Percentiles rank a stretch among this genome's conserved stretches.
phyloP scores from a whole-genome alignment of 2,797 vertebrate genomes.

The Scolopax bukidnonensis region DNA sequence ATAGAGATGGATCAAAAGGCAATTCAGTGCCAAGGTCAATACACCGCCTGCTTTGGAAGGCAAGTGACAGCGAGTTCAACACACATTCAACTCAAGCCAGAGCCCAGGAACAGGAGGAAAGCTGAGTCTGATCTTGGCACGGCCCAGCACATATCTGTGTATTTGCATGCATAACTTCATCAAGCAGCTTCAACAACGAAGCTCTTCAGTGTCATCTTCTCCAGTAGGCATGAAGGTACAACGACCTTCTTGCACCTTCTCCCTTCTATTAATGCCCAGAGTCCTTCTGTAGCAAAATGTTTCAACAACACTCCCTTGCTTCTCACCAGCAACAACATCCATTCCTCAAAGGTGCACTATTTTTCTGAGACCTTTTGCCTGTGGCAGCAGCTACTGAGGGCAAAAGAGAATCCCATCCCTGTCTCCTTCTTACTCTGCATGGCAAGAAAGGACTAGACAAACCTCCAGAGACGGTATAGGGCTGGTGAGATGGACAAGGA shows the following conservation, averaged over 20 bases:
- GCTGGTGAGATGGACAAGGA: not conserved
- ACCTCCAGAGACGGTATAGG: not conserved
- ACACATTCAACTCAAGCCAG: not conserved
- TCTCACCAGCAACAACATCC: not conserved
- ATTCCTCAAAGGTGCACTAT: not conserved
- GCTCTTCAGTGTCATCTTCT: not conserved
- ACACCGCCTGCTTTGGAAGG: not conserved
- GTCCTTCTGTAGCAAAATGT: not conserved
- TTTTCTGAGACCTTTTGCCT: not conserved
- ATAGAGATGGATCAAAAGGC: not conserved
- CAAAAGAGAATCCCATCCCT: not conserved
- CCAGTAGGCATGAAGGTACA: not conserved
- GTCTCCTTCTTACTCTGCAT: not conserved
- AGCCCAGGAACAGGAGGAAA: not conserved
- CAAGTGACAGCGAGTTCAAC: not conserved
- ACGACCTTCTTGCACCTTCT: not conserved
- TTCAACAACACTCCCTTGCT: not conserved
- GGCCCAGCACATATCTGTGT: not conserved
- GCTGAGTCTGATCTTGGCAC: not conserved
- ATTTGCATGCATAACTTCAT: not conserved
- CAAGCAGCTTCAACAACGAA: not conserved
- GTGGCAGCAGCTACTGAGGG: not conserved
- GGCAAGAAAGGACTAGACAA: not conserved
- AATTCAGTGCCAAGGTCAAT: not conserved
- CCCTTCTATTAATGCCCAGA: not conserved